phyloP scores from a whole-genome alignment of 2,888 invertebrate genomes.

The Cetonia aurata region DNA sequence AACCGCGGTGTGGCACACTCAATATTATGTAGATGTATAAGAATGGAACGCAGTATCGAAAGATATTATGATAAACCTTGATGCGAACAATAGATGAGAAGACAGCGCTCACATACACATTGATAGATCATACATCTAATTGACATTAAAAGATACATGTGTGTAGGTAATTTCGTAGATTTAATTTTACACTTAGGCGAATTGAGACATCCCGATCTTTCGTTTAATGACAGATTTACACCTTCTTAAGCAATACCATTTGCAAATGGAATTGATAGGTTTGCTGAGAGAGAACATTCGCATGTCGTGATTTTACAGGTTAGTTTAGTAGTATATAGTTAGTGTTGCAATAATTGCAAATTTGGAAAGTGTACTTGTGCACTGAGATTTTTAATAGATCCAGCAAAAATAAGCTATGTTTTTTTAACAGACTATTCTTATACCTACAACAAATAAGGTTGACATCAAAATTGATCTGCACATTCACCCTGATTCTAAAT shows the following conservation, averaged over 20 bases:
- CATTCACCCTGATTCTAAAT: too few species aligned
- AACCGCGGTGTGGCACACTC: constrained; percentile 10
- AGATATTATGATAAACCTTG: constrained; percentile 15
- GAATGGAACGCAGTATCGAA: not conserved
- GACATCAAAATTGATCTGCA: too few species aligned
- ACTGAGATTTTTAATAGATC: too few species aligned
- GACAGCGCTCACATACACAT: not conserved
- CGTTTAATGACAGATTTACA: not conserved
- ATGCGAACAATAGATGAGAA: constrained; percentile 20
- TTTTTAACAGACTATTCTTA: too few species aligned
- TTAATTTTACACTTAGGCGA: too few species aligned
- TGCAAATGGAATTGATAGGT: constrained; percentile 2
- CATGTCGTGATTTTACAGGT: not conserved
- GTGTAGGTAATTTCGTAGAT: constrained; percentile 3
- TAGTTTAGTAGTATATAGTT: not conserved
- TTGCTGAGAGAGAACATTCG: not conserved
- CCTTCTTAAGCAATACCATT: not conserved
- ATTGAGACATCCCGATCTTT: not conserved
- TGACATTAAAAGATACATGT: not conserved
- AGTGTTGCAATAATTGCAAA: not conserved
- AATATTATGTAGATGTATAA: constrained; percentile 17
- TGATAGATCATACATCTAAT: constrained; percentile 1
- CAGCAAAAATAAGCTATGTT: too few species aligned
- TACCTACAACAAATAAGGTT: too few species aligned
- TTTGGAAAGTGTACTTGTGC: too few species aligned